phyloP scores from a whole-genome alignment of 2,888 invertebrate species.

The Nasonovia ribisnigri region DNA sequence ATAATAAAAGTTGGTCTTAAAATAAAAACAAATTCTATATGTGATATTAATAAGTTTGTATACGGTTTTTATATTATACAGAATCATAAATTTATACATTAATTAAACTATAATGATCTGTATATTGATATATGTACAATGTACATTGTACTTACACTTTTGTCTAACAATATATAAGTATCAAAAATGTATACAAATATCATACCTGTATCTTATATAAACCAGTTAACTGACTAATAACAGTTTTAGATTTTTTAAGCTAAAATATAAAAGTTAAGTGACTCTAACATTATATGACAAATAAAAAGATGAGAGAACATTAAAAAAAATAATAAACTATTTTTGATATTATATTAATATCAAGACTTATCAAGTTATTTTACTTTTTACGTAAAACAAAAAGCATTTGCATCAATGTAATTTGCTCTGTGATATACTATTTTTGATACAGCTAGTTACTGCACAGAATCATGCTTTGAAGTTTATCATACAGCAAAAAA shows the following conservation, averaged over 20 bases:
- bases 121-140: not conserved
- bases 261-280: not conserved
- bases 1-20: not conserved
- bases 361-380: not conserved
- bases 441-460: not conserved
- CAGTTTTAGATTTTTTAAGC: not conserved
- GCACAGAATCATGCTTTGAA: not conserved
- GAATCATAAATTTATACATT: not conserved
- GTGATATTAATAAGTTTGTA: not conserved
- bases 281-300: not conserved
- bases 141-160: not conserved
- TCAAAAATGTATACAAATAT: not conserved
- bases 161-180: not conserved
- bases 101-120: not conserved
- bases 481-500: slow-evolving; percentile 12
- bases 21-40: not conserved
- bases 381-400: not conserved
- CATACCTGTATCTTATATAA: not conserved
- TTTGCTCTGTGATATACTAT: not conserved
- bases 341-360: not conserved
- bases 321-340: not conserved
- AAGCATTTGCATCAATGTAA: not conserved
- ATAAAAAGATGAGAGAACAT: not conserved
- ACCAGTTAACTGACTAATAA: not conserved
- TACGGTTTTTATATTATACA: not conserved